A percentile compares a stretch with the other conserved stretches of the same genome.
Conservation (phyloP, 2,888 invertebrate genomes). For the Mayetiola destructor region DNA sequence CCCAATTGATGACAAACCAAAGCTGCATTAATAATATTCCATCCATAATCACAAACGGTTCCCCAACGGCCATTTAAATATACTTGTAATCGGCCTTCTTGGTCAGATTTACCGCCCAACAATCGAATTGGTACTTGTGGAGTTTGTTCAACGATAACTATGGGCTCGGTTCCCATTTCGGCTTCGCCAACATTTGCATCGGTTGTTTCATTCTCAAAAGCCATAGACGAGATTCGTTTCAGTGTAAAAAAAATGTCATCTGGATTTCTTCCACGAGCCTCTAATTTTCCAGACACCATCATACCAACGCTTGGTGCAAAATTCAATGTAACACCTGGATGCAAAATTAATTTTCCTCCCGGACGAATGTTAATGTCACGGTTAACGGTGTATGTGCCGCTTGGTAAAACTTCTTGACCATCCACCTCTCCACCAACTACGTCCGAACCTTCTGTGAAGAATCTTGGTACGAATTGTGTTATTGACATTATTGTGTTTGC, state of each 20-base stretch:
- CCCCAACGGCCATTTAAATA: conserved; percentile 83
- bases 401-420: conserved; percentile 66
- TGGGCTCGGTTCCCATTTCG: conserved; percentile 38
- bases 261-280: conserved; percentile 63
- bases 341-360: conserved; percentile 77
- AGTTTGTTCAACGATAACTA: conserved; percentile 31
- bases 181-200: conserved; percentile 42
- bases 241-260: conserved; percentile 67
- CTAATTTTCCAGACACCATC: conserved; percentile 86
- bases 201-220: conserved; percentile 46
- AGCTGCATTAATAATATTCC: conserved; percentile 84
- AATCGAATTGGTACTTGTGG: conserved; percentile 59
- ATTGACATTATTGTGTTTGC: conserved; percentile 67
- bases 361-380: conserved; percentile 89
- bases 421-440: conserved; percentile 84
- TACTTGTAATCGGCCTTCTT: conserved; percentile 80
- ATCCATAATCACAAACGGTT: conserved; percentile 91
- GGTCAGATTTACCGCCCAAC: conserved; percentile 61
- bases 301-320: conserved; percentile 91
- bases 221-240: conserved; percentile 57
- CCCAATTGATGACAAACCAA: conserved; percentile 92
- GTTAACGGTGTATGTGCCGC: conserved; percentile 80
- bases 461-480: conserved; percentile 63
- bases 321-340: conserved; percentile 73
- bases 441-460: conserved; percentile 53